Conservation (phyloP, 2,113 vertebrate genomes). For the Plectropomus leopardus region DNA sequence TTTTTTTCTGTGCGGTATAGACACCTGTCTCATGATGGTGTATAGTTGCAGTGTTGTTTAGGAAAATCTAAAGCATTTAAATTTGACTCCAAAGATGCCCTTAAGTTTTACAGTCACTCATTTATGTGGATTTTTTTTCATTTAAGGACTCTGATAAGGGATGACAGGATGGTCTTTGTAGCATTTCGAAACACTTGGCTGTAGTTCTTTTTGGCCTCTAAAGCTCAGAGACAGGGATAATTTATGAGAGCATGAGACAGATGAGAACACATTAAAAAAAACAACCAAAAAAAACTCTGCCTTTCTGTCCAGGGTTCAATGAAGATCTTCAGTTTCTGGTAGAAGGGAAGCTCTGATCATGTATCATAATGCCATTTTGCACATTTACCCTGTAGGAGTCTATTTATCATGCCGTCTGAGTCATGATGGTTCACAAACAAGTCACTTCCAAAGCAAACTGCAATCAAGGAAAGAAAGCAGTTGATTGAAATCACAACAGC, state of each 20-base stretch:
- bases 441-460: conserved; percentile 71
- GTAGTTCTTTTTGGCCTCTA: conserved; percentile 41
- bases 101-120: conserved; percentile 16
- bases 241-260: conserved; percentile 46
- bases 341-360: conserved; percentile 49
- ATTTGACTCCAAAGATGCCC: conserved; percentile 26
- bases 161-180: conserved; percentile 46
- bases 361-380: conserved; percentile 54
- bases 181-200: conserved; percentile 50
- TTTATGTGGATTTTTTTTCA: conserved; percentile 22
- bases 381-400: conserved; percentile 41
- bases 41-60: conserved; percentile 17
- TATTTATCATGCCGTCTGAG: conserved; percentile 60
- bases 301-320: conserved; percentile 43
- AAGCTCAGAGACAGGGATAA: conserved; percentile 39
- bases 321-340: conserved; percentile 50
- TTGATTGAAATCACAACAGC: conserved; percentile 45
- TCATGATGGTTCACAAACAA: conserved; percentile 49
- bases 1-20: conserved; percentile 10
- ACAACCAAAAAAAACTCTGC: no score
- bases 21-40: conserved; percentile 56
- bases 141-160: conserved; percentile 40
- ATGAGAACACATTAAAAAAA: no score
- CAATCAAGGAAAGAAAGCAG: conserved; percentile 70
- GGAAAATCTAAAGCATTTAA: conserved; percentile 7